Percentiles rank a stretch among this genome's conserved stretches.
These are phyloP conservation scores for Misgurnus anguillicaudatus DNA, from an alignment of 2,113 vertebrate genomes.

Conservation along the genomic window DNA sequence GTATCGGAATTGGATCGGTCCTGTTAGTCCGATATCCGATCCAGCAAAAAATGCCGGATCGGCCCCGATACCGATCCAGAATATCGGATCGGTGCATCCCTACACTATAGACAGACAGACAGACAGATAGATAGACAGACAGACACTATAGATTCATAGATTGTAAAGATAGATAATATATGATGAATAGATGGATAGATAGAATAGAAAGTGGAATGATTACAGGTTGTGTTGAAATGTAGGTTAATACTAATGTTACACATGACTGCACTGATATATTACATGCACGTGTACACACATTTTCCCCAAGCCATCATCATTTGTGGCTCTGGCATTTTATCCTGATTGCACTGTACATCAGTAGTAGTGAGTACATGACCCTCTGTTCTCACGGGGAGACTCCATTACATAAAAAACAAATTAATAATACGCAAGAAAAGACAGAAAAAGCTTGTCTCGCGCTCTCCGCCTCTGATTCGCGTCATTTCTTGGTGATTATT, in stretches of 20 bases:
- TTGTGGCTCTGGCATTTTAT: slow-evolving; percentile 15
- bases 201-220: slow-evolving; percentile 27
- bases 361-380: slow-evolving; percentile 38
- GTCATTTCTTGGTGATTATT: slow-evolving; percentile 6
- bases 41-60: too few relatives aligned
- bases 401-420: slow-evolving; percentile 34
- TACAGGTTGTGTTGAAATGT: slow-evolving; percentile 17
- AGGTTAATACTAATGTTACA: slow-evolving; percentile 35
- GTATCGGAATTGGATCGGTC: too few relatives aligned
- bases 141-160: neutral
- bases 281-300: slow-evolving; percentile 22
- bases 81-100: too few relatives aligned
- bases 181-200: neutral
- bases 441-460: slow-evolving; percentile 22
- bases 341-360: slow-evolving; percentile 27
- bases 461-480: neutral
- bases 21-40: too few relatives aligned
- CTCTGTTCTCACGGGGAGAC: slow-evolving; percentile 18
- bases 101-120: neutral
- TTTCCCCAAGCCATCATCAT: slow-evolving; percentile 17
- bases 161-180: neutral
- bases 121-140: neutral
- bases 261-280: slow-evolving; percentile 16
- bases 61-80: too few relatives aligned
- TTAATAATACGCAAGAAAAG: slow-evolving; percentile 20